phyloP scores from a whole-genome alignment of 2,888 invertebrate species.

The Cosmia trapezina region DNA sequence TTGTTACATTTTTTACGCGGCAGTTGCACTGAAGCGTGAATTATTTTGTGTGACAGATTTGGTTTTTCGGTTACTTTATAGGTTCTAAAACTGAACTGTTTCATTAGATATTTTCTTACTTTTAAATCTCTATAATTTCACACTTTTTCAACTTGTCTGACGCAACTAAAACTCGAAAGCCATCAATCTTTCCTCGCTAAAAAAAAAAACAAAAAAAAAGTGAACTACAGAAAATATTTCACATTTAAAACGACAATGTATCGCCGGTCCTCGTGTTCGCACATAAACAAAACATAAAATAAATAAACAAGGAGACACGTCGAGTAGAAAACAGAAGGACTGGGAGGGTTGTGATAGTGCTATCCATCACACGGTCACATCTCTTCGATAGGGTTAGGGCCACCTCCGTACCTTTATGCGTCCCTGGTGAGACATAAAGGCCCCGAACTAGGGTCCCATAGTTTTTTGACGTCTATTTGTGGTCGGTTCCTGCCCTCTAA shows the following conservation, averaged over 20 bases:
- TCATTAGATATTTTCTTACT: conserved; percentile 13
- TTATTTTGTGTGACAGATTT: conserved; percentile 40
- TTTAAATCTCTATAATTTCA: conserved; percentile 35
- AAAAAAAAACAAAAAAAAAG: conserved; percentile 48
- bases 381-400: conserved; percentile 90
- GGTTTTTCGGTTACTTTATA: conserved; percentile 10
- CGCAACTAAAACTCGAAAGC: conserved; percentile 49
- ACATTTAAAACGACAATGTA: conserved; percentile 66
- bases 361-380: conserved; percentile 89
- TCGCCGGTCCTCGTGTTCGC: conserved; percentile 74
- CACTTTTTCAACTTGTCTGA: conserved; percentile 40
- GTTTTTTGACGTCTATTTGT: conserved; percentile 90
- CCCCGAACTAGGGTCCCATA: conserved; percentile 84
- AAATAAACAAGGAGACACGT: conserved; percentile 86
- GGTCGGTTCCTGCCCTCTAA: conserved; percentile 86
- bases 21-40: conserved; percentile 31
- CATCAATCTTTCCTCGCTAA: conserved; percentile 51
- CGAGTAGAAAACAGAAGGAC: conserved; percentile 83
- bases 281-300: conserved; percentile 88
- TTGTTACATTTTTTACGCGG: conserved; percentile 27
- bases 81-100: conserved; percentile 25
- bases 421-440: conserved; percentile 88
- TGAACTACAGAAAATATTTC: conserved; percentile 67
- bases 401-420: conserved; percentile 89
- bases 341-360: conserved; percentile 86